phyloP scores from a whole-genome alignment of 2,113 vertebrate genomes.

The Peucedramus taeniatus region DNA sequence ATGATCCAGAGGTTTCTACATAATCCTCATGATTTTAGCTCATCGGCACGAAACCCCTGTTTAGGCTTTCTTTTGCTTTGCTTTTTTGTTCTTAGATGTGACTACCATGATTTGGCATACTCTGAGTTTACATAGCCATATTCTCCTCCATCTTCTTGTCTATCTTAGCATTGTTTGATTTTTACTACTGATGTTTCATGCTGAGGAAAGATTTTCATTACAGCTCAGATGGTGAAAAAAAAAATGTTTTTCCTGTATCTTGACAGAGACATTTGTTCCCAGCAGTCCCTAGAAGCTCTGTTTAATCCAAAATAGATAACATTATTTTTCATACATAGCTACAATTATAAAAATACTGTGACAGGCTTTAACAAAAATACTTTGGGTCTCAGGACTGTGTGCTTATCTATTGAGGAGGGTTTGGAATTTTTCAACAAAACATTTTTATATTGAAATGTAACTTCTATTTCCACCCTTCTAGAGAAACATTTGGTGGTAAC shows the following conservation, averaged over 20 bases:
- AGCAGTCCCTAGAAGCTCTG: neutral
- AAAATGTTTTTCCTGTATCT: neutral
- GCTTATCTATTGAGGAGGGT: neutral
- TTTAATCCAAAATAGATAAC: neutral
- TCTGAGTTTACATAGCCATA: neutral
- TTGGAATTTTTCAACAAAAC: neutral
- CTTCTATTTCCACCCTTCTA: neutral
- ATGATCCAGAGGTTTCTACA: neutral
- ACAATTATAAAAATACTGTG: neutral
- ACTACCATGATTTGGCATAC: neutral
- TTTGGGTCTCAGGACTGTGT: neutral
- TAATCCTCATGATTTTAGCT: neutral
- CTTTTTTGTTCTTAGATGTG: neutral
- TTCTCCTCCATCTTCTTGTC: neutral
- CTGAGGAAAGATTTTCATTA: neutral
- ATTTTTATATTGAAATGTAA: neutral
- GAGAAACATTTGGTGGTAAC: neutral
- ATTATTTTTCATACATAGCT: neutral
- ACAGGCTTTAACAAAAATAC: neutral
- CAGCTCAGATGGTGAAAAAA: neutral
- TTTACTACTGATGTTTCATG: neutral
- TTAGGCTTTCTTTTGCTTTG: neutral
- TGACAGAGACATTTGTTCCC: neutral
- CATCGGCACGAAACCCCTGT: rapidly evolving
- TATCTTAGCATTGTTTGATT: neutral